These are phyloP conservation scores for Nerophis lumbriciformis DNA, from an alignment of 2,113 vertebrate species.

Conservation along the genomic window DNA sequence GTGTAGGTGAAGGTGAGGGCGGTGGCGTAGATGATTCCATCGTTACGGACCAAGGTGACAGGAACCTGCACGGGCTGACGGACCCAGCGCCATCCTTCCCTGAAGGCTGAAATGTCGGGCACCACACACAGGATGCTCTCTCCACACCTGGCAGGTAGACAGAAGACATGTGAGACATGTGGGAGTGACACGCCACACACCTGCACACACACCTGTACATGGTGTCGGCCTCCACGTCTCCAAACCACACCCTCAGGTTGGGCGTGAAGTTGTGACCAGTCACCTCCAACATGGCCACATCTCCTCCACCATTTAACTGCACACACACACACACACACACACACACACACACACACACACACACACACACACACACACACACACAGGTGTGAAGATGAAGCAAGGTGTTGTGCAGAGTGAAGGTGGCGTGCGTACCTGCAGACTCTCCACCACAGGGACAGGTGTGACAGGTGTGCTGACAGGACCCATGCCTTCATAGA, in stretches of 20 bases:
- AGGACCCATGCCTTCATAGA: constrained; percentile 96
- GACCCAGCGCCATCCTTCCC: constrained; percentile 96
- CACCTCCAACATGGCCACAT: constrained; percentile 97
- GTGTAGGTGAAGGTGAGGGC: constrained; percentile 98
- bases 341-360: background rate
- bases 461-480: constrained; percentile 91
- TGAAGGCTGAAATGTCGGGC: constrained; percentile 96
- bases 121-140: constrained; percentile 96
- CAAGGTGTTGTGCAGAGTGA: background rate
- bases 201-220: constrained; percentile 85
- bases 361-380: constrained; percentile 2
- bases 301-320: constrained; percentile 91
- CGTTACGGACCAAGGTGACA: constrained; percentile 92
- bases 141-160: constrained; percentile 71
- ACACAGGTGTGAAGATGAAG: background rate
- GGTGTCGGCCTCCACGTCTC: constrained; percentile 96
- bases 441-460: constrained; percentile 93
- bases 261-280: constrained; percentile 97
- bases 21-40: constrained; percentile 95
- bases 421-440: constrained; percentile 55
- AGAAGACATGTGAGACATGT: background rate
- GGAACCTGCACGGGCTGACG: constrained; percentile 95
- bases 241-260: constrained; percentile 95
- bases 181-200: no score
- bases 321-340: constrained; percentile 6